These are phyloP conservation scores for Tetraneura akinire DNA, from an alignment of 1,140 invertebrate genomes.

Conservation along the genomic window DNA sequence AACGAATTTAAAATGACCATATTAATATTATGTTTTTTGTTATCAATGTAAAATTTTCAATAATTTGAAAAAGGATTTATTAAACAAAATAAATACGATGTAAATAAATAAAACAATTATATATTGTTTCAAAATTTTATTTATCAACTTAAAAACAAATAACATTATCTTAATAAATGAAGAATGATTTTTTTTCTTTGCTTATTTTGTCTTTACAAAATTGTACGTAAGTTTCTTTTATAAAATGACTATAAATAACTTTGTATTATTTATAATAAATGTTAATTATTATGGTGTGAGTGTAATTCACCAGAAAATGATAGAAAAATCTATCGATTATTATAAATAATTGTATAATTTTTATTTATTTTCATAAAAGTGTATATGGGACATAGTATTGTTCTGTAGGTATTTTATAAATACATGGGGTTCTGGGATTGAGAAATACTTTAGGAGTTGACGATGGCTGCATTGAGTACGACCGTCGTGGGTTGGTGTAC, in stretches of 20 bases:
- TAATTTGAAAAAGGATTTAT: not conserved
- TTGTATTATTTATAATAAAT: constrained; percentile 49
- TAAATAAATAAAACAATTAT: constrained; percentile 25
- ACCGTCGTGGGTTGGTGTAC: constrained; percentile 46
- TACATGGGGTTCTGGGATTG: constrained; percentile 4
- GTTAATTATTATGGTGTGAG: constrained; percentile 48
- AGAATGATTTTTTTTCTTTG: constrained; percentile 51
- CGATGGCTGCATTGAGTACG: constrained; percentile 44
- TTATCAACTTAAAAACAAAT: constrained; percentile 50
- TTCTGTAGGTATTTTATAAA: constrained; percentile 39
- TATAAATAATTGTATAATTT: constrained; percentile 47
- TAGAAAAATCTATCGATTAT: constrained; percentile 42
- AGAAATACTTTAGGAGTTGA: constrained; percentile 47
- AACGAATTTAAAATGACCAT: too few relatives aligned
- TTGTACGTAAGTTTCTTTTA: constrained; percentile 52
- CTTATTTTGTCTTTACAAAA: constrained; percentile 52
- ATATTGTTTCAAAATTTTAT: constrained; percentile 51
- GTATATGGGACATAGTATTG: constrained; percentile 29
- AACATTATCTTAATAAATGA: constrained; percentile 51
- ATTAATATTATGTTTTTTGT: too few relatives aligned
- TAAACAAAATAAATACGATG: not conserved
- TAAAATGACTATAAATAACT: constrained; percentile 50
- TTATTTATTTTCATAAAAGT: constrained; percentile 31
- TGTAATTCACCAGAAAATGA: constrained; percentile 38
- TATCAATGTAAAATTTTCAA: not conserved